phyloP scores from a whole-genome alignment of 2,113 vertebrate genomes.

The Lepidiolamprologus cunningtoni region DNA sequence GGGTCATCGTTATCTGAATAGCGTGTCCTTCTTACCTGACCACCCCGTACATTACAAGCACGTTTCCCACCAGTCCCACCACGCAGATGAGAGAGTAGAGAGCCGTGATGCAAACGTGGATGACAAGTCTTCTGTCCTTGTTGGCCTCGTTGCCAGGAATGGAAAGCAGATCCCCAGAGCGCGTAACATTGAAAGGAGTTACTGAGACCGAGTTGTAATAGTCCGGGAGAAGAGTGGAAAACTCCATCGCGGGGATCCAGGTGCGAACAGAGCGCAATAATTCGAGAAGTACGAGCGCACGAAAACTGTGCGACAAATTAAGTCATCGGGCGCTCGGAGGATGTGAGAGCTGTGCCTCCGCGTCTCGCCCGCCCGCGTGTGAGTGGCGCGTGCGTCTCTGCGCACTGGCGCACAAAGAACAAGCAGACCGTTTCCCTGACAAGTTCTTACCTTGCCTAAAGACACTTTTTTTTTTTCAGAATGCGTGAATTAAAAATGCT shows the following conservation, averaged over 20 bases:
- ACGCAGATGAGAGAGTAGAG: slow-evolving; percentile 90
- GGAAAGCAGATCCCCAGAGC: slow-evolving; percentile 18
- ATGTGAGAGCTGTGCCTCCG: not conserved
- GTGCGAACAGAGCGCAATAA: not conserved
- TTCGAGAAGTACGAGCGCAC: not conserved
- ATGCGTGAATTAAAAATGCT: not conserved
- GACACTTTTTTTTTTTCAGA: not conserved
- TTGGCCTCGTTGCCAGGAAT: slow-evolving; percentile 60
- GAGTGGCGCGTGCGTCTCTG: not conserved
- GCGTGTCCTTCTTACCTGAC: slow-evolving; percentile 77
- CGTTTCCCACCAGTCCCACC: slow-evolving; percentile 89
- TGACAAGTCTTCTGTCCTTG: slow-evolving; percentile 65
- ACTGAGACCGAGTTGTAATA: slow-evolving; percentile 40
- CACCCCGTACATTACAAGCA: slow-evolving; percentile 93
- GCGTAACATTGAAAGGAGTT: slow-evolving; percentile 64
- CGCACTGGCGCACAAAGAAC: not conserved
- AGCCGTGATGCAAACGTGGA: slow-evolving; percentile 85
- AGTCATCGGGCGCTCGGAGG: not conserved
- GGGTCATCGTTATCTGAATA: not conserved
- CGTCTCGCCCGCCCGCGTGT: not conserved
- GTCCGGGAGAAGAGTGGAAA: slow-evolving; percentile 42
- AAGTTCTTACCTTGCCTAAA: not conserved
- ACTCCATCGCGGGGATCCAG: slow-evolving; percentile 61
- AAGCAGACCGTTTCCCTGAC: not conserved
- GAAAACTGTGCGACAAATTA: not conserved